Base-by-base conservation (phyloP, 2,113 vertebrate species). In the Engraulis encrasicolus region DNA sequence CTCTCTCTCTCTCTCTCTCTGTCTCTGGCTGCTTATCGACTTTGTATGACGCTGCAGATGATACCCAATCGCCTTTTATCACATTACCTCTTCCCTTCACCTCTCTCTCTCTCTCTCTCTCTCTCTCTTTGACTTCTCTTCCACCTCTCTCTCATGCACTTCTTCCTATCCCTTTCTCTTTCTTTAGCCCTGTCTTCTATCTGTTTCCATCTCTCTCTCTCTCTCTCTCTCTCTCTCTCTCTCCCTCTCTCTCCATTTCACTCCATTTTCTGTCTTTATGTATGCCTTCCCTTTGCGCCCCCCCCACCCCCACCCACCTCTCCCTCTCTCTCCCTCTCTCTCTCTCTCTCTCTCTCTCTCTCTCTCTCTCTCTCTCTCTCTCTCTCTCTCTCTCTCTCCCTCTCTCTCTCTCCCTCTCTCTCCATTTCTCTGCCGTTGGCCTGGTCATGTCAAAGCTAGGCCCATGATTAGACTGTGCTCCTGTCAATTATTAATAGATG, bases 401-500 rank as follows among this genome's bases (percentile, higher is more conserved):
- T 66, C 2, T 11, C 27, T 23, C 58, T 11, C 58, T 27, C 23
- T 6, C n/a, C 14, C 6, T 66, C 58, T 23, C 58, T 66, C n/a
- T n/a, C n/a, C n/a, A n/a, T n/a, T n/a, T n/a, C n/a, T n/a, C n/a
- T n/a, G n/a, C n/a, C n/a, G n/a, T 27, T 66, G 1, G n/a, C 58
- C 23, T 66, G 58, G 58, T 12, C 58, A 9, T 66, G 23, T 31
- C 58, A 31, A 66, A 27, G 23, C n/a, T n/a, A n/a, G n/a, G n/a
- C 58, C 23, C 14, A n/a, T 14, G 7, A 66, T 27, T 23, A 27
- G 58, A 66, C 58, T 66, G 31, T 23, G 27, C n/a, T n/a, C 27
- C 58, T 66, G 58, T 66, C 23, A 66, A 66, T 66, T 66, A 66
- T 66, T 31, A 66, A 66, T 66, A 66, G 58, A 66, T 66, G 31